Conservation (phyloP, 1,140 invertebrate genomes). For the Philopotamus ludificatus region DNA sequence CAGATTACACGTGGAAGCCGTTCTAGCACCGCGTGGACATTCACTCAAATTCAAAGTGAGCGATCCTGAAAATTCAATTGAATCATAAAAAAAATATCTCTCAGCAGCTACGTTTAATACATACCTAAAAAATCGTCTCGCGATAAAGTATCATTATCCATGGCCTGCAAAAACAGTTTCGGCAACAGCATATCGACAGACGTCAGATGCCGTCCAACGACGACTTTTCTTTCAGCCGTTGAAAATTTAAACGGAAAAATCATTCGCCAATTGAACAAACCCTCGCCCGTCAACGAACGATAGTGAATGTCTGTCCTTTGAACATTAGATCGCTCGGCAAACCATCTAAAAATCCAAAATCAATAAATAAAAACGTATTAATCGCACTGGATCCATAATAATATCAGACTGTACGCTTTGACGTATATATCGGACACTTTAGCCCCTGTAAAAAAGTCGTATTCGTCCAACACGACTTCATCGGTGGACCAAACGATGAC, state of each 20-base stretch:
- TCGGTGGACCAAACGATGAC: constrained; percentile 80
- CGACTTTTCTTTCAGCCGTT: constrained; percentile 71
- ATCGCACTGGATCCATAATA: too few relatives aligned
- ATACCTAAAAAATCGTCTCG: constrained; percentile 75
- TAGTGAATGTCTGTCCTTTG: constrained; percentile 81
- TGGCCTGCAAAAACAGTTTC: constrained; percentile 53
- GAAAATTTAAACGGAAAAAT: constrained; percentile 76
- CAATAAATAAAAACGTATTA: too few relatives aligned
- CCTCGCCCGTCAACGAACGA: constrained; percentile 77
- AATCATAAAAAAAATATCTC: too few relatives aligned
- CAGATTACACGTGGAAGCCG: not conserved
- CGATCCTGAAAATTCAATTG: not conserved
- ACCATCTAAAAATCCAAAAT: not conserved
- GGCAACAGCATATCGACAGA: constrained; percentile 34
- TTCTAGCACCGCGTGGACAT: not conserved
- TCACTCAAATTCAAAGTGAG: not conserved
- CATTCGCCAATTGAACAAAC: constrained; percentile 88
- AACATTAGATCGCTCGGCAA: constrained; percentile 30
- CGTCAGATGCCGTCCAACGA: too few relatives aligned
- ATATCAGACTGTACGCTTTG: constrained; percentile 66
- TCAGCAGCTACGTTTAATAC: not conserved
- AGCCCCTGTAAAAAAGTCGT: constrained; percentile 73
- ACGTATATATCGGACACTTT: constrained; percentile 84
- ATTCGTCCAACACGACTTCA: constrained; percentile 74
- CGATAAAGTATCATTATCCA: constrained; percentile 75